Base-by-base conservation (phyloP, 1,140 invertebrate genomes). In the Drosophila kanapiae region DNA sequence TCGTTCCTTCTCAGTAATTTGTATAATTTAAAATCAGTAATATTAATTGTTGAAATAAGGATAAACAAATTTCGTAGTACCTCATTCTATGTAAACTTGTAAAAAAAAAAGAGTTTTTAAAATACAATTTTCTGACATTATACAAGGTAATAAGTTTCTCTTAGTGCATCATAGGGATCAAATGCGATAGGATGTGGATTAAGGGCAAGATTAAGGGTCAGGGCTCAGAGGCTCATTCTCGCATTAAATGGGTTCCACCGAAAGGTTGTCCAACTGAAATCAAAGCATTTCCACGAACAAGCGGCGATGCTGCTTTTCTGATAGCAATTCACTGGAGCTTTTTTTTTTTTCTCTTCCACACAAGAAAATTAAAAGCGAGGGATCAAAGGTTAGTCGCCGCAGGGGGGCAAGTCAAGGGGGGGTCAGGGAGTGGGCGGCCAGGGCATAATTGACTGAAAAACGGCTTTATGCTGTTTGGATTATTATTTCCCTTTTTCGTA, bases 391-490 rank as follows among this genome's bases (percentile, higher is more conserved):
- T 43, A 59, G 40, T 56, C 18, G 2, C 69, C n/a, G 42, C 37
- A 43, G 43, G 53, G 42, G 37, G 18, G n/a, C 37, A 33, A n/a
- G 33, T 31, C 18, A 14, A 43, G 23, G 27, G 75, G 38, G 27
- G 33, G 37, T 54, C 18, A 29, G 67, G 43, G 33, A 45, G 49
- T 54, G 61, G 79, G 42, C 54, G 61, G 79, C 47, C 54, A 71
- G 37, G 53, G 47, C 62, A 84, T 84, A 88, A 88, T 90, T 88
- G 80, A 88, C 80, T 90, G 78, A 72, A 37, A 86, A 84, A 81
- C 65, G 81, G 76, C 68, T 84, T 90, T 74, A 75, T 78, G 72
- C 69, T 38, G 56, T 59, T 70, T 57, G 33, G 49, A 58, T 75
- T 71, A 63, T 65, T 60, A 47, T 60, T 69, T 78, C 31, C 29